Evolutionary conservation across 2,797 vertebrate species (phyloP).

Genomic region (Myripristis jacobus): DNA sequence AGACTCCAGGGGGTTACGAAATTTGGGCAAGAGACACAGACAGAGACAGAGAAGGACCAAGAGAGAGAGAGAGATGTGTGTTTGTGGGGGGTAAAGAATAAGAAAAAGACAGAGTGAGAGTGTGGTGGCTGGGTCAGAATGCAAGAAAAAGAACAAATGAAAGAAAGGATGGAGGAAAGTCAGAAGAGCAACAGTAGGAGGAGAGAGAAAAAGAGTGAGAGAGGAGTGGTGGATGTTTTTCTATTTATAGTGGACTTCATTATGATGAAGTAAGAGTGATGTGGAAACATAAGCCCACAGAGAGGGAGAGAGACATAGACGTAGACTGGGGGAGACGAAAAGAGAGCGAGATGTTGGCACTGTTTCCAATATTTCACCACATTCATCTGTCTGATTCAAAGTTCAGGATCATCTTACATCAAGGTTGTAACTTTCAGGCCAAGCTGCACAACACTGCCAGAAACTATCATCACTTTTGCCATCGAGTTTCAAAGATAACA

Average conservation of each 20-base stretch:
- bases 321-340: constrained; percentile 13
- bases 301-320: neutral
- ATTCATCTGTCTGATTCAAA: constrained; percentile 25
- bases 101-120: constrained; percentile 35
- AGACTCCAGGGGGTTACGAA: constrained; percentile 61
- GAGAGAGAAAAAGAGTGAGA: neutral
- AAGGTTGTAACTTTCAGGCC: constrained; percentile 18
- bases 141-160: constrained; percentile 8
- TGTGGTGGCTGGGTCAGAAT: neutral
- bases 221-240: neutral
- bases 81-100: too few relatives aligned
- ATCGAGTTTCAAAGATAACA: constrained; percentile 22
- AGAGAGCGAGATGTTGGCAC: constrained; percentile 7
- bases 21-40: constrained; percentile 47
- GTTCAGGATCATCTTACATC: constrained; percentile 22
- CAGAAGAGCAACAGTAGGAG: neutral
- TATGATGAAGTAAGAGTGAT: constrained; percentile 34
- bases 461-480: constrained; percentile 22
- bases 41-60: neutral
- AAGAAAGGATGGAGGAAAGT: neutral
- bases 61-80: neutral
- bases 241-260: constrained; percentile 34
- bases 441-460: neutral
- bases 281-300: constrained; percentile 35
- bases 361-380: constrained; percentile 28